These are phyloP conservation scores for Pampus argenteus DNA, from an alignment of 2,797 vertebrate species.

Conservation along the genomic window DNA sequence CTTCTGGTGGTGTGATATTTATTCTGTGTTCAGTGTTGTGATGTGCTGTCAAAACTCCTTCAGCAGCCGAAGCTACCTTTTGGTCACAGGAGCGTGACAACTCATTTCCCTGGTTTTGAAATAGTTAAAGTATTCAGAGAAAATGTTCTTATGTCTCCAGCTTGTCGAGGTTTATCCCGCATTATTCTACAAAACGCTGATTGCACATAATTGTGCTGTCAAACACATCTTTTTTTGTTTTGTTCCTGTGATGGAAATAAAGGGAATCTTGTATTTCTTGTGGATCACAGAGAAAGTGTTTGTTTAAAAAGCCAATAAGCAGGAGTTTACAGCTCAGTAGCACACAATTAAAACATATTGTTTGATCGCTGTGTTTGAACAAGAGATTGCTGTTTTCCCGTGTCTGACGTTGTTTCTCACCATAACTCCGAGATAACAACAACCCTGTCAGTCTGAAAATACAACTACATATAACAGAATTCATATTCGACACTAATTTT, in stretches of 20 bases:
- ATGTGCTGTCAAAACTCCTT: slow-evolving; percentile 65
- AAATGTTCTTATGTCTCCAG: slow-evolving; percentile 13
- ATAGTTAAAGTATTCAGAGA: slow-evolving; percentile 24
- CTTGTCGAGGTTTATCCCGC: slow-evolving; percentile 9
- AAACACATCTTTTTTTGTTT: neutral
- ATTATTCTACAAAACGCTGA: neutral
- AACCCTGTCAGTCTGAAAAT: slow-evolving; percentile 5
- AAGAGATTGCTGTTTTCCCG: slow-evolving; percentile 20
- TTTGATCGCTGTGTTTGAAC: neutral
- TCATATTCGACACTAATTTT: slow-evolving; percentile 25
- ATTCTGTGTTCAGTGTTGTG: slow-evolving; percentile 48
- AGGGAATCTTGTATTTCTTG: slow-evolving; percentile 2
- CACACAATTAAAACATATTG: neutral
- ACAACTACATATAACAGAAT: slow-evolving; percentile 18
- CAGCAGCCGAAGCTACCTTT: slow-evolving; percentile 37
- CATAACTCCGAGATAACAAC: slow-evolving; percentile 14
- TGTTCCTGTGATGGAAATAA: slow-evolving; percentile 8
- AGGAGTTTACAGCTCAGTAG: neutral
- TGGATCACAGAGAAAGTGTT: neutral
- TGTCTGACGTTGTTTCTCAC: slow-evolving; percentile 13
- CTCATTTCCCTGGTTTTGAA: slow-evolving; percentile 31
- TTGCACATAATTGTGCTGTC: neutral
- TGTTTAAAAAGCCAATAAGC: slow-evolving; percentile 13
- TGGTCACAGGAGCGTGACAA: slow-evolving; percentile 28
- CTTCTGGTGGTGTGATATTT: slow-evolving; percentile 72